Evolutionary conservation across 2,888 invertebrate species (phyloP), one percentile per base, ranked within the genome.

Genomic region (Erebia palarica): DNA sequence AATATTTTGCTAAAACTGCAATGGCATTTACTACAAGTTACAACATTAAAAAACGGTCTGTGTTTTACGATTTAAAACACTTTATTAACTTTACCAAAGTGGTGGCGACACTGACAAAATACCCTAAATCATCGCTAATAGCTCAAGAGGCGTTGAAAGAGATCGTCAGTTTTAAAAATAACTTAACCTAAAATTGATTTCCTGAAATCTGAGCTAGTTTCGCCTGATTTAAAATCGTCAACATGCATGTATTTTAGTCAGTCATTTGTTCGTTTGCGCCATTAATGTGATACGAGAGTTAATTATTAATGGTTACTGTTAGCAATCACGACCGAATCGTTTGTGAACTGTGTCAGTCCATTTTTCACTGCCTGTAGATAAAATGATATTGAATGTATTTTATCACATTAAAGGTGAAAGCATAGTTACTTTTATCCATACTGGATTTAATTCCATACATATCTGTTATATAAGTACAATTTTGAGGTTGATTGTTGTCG

Each of bases 341-440:
- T 59, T 27, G n/a, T 58, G 27, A 58, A 58, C 18, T 27, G 27
- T 58, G 57, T 58, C 57, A 18, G 58, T 21, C n/a, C n/a, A 59
- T 59, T 36, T 59, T 59, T 59, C 14, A 42, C 36, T 42, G 36
- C n/a, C 36, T 42, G 42, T 36, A n/a, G 36, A 59, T 10, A 14
- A 59, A 59, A 36, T 18, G 9, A 18, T 18, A 18, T 55, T 55
- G 9, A 55, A 16, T 10, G 55, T 18, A 51, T 51, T 14, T 51
- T 8, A 51, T 51, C n/a, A 51, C n/a, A 14, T 1, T 51, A n/a
- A 51, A 51, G 51, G 51, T 51, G 8, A 51, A 51, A 14, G 14
- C 14, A 51, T 4, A n/a, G 8, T n/a, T n/a, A 13, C 44, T 11
- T 44, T 10, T 44, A 11, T 44, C 44, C 9, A 44, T 44, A 11